Evolutionary conservation across 2,797 vertebrate genomes (phyloP), one percentile per base, ranked within the genome.

Genomic region (Hippopotamyrus pictus): DNA sequence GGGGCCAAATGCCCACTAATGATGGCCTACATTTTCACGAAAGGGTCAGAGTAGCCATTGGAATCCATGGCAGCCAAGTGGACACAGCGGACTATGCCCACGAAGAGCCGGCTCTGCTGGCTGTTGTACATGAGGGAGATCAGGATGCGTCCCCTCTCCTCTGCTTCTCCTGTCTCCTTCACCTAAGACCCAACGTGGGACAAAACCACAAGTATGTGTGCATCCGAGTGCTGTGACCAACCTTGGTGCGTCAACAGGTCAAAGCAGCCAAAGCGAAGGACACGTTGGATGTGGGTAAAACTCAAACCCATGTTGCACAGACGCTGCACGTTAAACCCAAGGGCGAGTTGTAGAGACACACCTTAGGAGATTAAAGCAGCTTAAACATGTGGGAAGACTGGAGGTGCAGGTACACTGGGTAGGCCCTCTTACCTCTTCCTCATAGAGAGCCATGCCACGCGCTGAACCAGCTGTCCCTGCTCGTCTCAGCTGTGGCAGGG

Each of bases 31-130:
- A 99, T 97, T 95, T 99, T 99, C 88, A 99, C 98, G 0, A 99
- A 99, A 0, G 98, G 98, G 90, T 99, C 98, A 0, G 98, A 99
- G 94, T 99, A 99, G 82, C 98, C 98, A 0, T 99, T 99, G 90
- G 98, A 97, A 0, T 99, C 98, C 98, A 99, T 99, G 90, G 98
- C 98, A 0, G 97, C 98, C 90, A 99, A 92, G 90, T 99, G 98
- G 91, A 98, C 98, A 0, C 98, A 99, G 92, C 98, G 98, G 12
- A 99, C 93, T 0, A 99, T 96, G 9, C 98, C 98, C 1, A 99
- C 97, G 0, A 99, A 93, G 89, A 99, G 96, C 1, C 98, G 97
- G 0, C 96, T 96, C 91, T 94, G 97, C 95, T 98, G 98, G 4
- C 96, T 96, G 96, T 94, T 99, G 95, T 99, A 99, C 97, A 98